Evolutionary conservation across 2,113 vertebrate genomes (phyloP).

Genomic region (Archilochus colubris): DNA sequence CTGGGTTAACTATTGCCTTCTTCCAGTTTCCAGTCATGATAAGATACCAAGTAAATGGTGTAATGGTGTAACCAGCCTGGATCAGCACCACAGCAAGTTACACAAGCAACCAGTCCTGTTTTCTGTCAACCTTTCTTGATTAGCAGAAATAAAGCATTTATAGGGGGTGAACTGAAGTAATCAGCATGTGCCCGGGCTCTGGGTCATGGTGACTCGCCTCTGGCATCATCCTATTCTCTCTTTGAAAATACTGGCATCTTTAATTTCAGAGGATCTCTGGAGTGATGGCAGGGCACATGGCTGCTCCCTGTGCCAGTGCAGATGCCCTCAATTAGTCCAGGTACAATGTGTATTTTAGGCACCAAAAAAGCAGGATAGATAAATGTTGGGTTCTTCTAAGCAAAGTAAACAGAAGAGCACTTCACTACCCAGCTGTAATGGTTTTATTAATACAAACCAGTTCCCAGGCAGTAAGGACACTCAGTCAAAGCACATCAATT

Average conservation of each 20-base stretch:
- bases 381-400: fast-evolving
- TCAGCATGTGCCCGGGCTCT: neutral
- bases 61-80: neutral
- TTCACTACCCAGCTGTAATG: neutral
- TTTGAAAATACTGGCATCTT: neutral
- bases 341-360: neutral
- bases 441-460: neutral
- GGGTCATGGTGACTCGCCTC: neutral
- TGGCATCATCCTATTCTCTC: neutral
- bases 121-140: neutral
- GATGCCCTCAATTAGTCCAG: neutral
- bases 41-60: neutral
- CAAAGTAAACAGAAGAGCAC: neutral
- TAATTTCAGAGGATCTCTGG: neutral
- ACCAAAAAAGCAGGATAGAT: neutral
- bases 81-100: neutral
- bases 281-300: fast-evolving
- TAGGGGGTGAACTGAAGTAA: neutral
- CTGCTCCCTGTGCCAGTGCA: fast-evolving
- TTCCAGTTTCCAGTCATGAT: neutral
- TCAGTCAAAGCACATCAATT: neutral
- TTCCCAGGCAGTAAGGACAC: neutral
- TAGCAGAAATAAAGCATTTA: neutral
- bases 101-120: neutral
- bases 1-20: neutral